phyloP scores from a whole-genome alignment of 2,113 vertebrate genomes.

The Alces alces region DNA sequence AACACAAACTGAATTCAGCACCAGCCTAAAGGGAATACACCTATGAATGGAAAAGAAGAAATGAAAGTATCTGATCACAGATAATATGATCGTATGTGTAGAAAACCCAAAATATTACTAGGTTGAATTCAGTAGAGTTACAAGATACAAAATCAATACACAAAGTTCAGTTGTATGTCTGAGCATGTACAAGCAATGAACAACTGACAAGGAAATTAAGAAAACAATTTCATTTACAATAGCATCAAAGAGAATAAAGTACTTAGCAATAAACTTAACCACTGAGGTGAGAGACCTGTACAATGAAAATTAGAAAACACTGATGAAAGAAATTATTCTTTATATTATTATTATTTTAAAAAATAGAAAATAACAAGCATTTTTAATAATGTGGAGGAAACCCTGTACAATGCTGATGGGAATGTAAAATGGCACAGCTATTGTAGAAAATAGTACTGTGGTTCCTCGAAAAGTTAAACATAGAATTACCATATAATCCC shows the following conservation, averaged over 20 bases:
- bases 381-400: neutral
- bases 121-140: neutral
- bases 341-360: neutral
- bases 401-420: neutral
- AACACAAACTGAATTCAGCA: neutral
- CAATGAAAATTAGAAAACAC: neutral
- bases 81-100: neutral
- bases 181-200: neutral
- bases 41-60: neutral
- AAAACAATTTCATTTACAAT: neutral
- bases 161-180: neutral
- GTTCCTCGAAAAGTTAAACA: neutral
- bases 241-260: neutral
- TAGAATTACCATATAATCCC: neutral
- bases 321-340: neutral
- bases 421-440: neutral
- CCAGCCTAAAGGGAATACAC: neutral
- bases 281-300: neutral
- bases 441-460: neutral
- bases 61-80: neutral
- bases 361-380: neutral
- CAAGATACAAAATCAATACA: neutral
- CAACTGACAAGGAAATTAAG: neutral
- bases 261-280: neutral
- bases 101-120: neutral